Conservation (phyloP, 2,113 vertebrate species). For the Pseudorasbora parva region DNA sequence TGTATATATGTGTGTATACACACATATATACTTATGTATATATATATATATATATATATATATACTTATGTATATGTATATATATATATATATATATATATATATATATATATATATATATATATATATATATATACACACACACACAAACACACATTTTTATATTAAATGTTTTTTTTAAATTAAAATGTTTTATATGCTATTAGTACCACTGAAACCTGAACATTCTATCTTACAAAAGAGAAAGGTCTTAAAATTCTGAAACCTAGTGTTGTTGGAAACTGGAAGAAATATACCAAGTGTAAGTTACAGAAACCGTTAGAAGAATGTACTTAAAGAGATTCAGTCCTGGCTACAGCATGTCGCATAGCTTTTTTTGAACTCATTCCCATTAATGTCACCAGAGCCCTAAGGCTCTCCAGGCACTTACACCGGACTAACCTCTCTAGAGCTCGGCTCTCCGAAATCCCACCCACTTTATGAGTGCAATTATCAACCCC, state of each 20-base stretch:
- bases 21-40: too few species aligned
- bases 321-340: not conserved
- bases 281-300: not conserved
- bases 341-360: not conserved
- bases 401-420: conserved; percentile 36
- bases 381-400: conserved; percentile 47
- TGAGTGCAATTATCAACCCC: conserved; percentile 5
- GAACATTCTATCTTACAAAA: not conserved
- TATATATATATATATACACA: too few species aligned
- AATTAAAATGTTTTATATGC: too few species aligned
- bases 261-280: not conserved
- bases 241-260: not conserved
- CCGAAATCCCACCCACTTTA: conserved; percentile 8
- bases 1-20: too few species aligned
- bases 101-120: too few species aligned
- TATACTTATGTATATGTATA: too few species aligned
- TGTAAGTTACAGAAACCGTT: not conserved
- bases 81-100: too few species aligned
- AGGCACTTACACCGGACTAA: conserved; percentile 39
- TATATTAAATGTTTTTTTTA: too few species aligned
- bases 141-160: too few species aligned
- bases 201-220: too few species aligned
- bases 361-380: conserved; percentile 37
- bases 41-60: too few species aligned
- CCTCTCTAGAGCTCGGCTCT: conserved; percentile 3